phyloP scores from a whole-genome alignment of 2,113 vertebrate species.

The Eonycteris spelaea region DNA sequence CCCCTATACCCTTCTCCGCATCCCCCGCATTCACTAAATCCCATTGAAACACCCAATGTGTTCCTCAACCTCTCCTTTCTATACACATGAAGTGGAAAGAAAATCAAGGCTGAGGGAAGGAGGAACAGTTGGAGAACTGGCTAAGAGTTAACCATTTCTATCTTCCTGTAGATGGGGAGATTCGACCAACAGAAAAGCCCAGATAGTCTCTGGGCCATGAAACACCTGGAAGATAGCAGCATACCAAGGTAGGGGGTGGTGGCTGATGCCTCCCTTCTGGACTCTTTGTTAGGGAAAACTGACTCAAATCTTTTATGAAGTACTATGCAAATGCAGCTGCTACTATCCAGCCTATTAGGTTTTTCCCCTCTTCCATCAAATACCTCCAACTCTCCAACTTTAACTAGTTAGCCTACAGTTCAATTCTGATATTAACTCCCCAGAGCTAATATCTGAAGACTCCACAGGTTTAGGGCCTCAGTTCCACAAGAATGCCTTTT shows the following conservation, averaged over 20 bases:
- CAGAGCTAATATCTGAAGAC: background rate
- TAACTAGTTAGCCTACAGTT: background rate
- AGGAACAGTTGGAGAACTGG: background rate
- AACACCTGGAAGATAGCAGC: background rate
- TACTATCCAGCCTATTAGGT: background rate
- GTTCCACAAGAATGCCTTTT: background rate
- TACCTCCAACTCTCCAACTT: background rate
- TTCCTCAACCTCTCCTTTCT: background rate
- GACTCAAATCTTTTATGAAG: background rate
- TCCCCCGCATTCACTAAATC: background rate
- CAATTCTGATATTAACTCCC: background rate
- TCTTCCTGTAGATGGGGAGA: background rate
- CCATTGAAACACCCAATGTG: background rate
- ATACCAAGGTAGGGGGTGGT: background rate
- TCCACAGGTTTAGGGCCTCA: background rate
- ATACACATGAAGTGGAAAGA: background rate
- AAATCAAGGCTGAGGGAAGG: background rate
- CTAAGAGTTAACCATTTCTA: background rate
- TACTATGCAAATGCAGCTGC: background rate
- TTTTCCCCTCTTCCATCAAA: background rate
- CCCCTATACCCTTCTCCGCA: background rate
- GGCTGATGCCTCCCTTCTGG: background rate
- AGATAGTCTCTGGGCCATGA: background rate
- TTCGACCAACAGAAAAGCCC: background rate
- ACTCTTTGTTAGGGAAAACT: background rate